phyloP scores from a whole-genome alignment of 2,888 invertebrate species.

The Drosophila mimetica region DNA sequence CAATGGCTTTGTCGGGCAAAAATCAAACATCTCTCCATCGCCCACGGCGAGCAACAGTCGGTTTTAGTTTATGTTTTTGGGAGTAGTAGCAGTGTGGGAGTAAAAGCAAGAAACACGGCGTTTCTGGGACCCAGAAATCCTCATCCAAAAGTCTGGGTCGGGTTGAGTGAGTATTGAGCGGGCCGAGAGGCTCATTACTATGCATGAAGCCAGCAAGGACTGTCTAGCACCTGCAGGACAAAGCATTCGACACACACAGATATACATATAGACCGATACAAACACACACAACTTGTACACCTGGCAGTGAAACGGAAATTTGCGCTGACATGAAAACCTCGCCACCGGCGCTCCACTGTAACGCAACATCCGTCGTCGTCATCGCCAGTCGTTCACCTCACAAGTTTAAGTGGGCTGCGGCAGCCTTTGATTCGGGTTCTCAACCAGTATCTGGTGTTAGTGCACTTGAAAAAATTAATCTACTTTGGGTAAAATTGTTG shows the following conservation, averaged over 20 bases:
- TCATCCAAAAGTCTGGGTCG: slow-evolving; percentile 10
- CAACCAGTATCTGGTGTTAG: slow-evolving; percentile 11
- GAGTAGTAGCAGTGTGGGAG: neutral
- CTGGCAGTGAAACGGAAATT: slow-evolving; percentile 71
- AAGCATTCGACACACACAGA: slow-evolving; percentile 34
- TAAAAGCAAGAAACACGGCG: neutral
- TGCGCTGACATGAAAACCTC: slow-evolving; percentile 77
- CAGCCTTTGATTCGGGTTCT: slow-evolving; percentile 31
- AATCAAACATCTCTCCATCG: slow-evolving; percentile 34
- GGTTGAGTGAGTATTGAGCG: slow-evolving; percentile 39
- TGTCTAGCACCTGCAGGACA: slow-evolving; percentile 78
- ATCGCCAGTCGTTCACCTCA: slow-evolving; percentile 47
- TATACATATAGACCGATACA: neutral
- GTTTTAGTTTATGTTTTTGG: slow-evolving; percentile 15
- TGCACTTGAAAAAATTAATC: slow-evolving; percentile 17
- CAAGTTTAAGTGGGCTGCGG: slow-evolving; percentile 66
- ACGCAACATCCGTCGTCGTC: slow-evolving; percentile 65
- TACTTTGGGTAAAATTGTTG: neutral
- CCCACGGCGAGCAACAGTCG: slow-evolving; percentile 32
- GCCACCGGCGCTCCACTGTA: slow-evolving; percentile 68
- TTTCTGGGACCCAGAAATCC: slow-evolving; percentile 1
- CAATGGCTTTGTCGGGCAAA: slow-evolving; percentile 47
- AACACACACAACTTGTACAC: neutral
- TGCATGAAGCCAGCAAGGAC: slow-evolving; percentile 71
- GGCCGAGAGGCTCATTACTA: slow-evolving; percentile 67